These are phyloP conservation scores for Drosophila erecta DNA, from an alignment of 1,140 invertebrate genomes.

Conservation along the genomic window DNA sequence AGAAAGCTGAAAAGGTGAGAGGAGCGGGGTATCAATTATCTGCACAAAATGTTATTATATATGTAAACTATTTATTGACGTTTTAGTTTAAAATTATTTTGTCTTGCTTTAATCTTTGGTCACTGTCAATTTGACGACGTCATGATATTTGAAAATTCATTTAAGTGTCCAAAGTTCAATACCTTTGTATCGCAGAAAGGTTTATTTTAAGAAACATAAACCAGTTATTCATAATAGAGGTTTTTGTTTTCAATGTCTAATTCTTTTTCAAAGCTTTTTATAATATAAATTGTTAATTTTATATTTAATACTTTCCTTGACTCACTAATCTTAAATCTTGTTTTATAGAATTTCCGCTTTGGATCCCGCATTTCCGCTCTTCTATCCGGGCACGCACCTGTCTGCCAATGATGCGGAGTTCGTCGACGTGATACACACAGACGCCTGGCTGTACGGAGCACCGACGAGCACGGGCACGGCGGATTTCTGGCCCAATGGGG, in stretches of 20 bases:
- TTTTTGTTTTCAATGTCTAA: no score
- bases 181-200: not conserved
- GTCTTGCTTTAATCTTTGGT: no score
- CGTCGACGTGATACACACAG: slow-evolving; percentile 90
- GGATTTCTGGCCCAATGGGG: slow-evolving; percentile 88
- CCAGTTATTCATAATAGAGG: no score
- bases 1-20: slow-evolving; percentile 77
- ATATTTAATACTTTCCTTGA: not conserved
- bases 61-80: no score
- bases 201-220: no score
- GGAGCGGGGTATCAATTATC: not conserved
- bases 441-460: slow-evolving; percentile 87
- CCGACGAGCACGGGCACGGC: slow-evolving; percentile 86
- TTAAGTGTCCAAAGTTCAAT: not conserved
- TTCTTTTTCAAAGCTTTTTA: no score
- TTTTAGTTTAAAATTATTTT: not conserved
- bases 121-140: no score
- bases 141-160: no score
- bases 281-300: not conserved
- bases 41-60: no score
- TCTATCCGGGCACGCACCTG: slow-evolving; percentile 87
- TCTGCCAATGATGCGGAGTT: slow-evolving; percentile 88
- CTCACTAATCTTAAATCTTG: not conserved
- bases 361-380: slow-evolving; percentile 87
- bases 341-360: slow-evolving; percentile 86